phyloP scores from a whole-genome alignment of 1,140 invertebrate species.

The Orchestia grillus region DNA sequence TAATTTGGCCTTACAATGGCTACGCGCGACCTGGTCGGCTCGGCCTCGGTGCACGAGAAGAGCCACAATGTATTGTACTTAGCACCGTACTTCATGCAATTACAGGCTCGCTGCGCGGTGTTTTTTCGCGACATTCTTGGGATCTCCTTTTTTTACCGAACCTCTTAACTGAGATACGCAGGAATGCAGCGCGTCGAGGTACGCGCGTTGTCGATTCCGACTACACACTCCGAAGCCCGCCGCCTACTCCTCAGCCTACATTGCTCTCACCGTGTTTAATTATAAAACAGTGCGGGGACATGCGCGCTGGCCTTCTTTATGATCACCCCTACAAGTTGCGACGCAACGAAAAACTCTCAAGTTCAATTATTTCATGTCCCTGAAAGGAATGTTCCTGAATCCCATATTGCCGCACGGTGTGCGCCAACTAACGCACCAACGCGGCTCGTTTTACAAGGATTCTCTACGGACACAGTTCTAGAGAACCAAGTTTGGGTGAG shows the following conservation, averaged over 20 bases:
- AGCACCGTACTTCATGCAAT: slow-evolving; percentile 38
- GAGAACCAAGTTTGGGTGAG: neutral
- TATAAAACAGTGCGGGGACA: slow-evolving; percentile 13
- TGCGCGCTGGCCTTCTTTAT: neutral
- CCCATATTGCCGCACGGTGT: neutral
- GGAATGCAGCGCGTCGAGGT: neutral
- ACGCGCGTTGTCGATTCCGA: neutral
- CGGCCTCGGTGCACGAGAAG: neutral
- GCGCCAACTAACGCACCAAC: neutral
- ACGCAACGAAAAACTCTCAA: neutral
- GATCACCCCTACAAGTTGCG: neutral
- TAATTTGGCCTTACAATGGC: neutral
- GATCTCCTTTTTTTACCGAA: neutral
- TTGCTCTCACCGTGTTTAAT: slow-evolving; percentile 33
- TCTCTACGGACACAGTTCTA: neutral
- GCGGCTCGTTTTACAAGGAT: neutral
- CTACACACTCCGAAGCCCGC: neutral
- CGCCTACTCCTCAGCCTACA: neutral
- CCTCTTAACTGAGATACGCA: neutral
- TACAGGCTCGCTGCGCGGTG: neutral
- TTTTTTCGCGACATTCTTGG: slow-evolving; percentile 6
- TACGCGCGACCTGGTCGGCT: neutral
- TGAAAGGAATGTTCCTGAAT: neutral
- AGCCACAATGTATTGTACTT: slow-evolving; percentile 44
- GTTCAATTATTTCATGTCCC: neutral